phyloP scores from a whole-genome alignment of 1,140 invertebrate species.

The Coptotermes formosanus region DNA sequence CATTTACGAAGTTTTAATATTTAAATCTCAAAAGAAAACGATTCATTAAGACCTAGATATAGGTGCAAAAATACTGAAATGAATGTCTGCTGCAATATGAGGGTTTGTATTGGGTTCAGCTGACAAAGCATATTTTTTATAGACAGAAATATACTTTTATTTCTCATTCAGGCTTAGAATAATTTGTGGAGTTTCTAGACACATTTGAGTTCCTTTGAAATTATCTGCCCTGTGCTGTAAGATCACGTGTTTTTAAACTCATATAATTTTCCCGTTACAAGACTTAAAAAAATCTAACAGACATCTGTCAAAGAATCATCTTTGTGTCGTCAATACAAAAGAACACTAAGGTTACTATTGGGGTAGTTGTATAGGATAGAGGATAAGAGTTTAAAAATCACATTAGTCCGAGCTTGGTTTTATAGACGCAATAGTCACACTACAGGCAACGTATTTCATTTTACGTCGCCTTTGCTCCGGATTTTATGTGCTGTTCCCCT shows the following conservation, averaged over 20 bases:
- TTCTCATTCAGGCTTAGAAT: too few relatives aligned
- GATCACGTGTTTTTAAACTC: neutral
- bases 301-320: neutral
- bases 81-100: too few relatives aligned
- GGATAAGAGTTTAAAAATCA: neutral
- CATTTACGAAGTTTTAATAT: too few relatives aligned
- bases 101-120: too few relatives aligned
- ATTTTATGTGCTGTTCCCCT: neutral
- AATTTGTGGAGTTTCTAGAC: too few relatives aligned
- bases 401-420: neutral
- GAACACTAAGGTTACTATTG: neutral
- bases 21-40: too few relatives aligned
- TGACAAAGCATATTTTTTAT: too few relatives aligned
- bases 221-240: too few relatives aligned
- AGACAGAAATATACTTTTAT: too few relatives aligned
- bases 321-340: neutral
- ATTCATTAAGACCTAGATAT: too few relatives aligned
- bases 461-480: neutral
- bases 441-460: neutral
- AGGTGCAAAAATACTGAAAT: too few relatives aligned
- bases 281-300: neutral
- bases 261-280: neutral
- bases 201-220: too few relatives aligned
- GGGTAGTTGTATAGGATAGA: neutral
- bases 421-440: neutral